Evolutionary conservation across 2,797 vertebrate species (phyloP).

Genomic region (Odontamblyopus lacepedii): DNA sequence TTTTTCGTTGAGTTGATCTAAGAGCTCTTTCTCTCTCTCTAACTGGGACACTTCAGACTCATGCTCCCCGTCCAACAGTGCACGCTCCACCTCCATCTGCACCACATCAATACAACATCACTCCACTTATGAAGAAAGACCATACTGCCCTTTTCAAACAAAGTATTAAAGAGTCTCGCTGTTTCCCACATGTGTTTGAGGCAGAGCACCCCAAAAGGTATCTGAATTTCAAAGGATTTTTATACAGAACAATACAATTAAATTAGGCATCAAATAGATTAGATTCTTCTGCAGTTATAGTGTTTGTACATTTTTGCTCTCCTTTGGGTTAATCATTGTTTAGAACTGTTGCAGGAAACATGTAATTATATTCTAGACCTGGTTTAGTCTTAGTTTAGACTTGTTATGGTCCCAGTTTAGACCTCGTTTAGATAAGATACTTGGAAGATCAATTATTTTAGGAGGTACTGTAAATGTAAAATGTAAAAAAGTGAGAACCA

Average conservation of each 20-base stretch:
- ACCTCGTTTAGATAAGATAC: background rate
- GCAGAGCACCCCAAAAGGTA: background rate
- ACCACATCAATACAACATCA: constrained; percentile 29
- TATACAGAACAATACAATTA: background rate
- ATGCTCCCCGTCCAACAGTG: constrained; percentile 92
- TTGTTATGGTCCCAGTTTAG: background rate
- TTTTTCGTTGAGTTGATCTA: constrained; percentile 90
- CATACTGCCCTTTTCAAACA: background rate
- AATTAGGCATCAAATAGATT: background rate
- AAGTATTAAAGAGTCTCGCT: constrained; percentile 7
- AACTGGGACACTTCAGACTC: constrained; percentile 89
- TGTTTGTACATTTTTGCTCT: background rate
- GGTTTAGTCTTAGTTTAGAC: background rate
- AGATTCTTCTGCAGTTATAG: background rate
- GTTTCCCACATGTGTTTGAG: background rate
- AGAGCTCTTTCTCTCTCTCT: constrained; percentile 88
- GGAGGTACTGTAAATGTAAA: too few relatives aligned
- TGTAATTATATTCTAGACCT: background rate
- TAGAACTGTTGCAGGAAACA: background rate
- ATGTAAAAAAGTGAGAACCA: too few relatives aligned
- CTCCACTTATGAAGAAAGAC: constrained; percentile 4
- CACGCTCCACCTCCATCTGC: constrained; percentile 95
- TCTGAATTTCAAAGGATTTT: background rate
- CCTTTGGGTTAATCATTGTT: background rate
- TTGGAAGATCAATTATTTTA: background rate